Base-by-base conservation (phyloP, 92 coral and sea anemone genomes). In the Parazoanthus darwini region DNA sequence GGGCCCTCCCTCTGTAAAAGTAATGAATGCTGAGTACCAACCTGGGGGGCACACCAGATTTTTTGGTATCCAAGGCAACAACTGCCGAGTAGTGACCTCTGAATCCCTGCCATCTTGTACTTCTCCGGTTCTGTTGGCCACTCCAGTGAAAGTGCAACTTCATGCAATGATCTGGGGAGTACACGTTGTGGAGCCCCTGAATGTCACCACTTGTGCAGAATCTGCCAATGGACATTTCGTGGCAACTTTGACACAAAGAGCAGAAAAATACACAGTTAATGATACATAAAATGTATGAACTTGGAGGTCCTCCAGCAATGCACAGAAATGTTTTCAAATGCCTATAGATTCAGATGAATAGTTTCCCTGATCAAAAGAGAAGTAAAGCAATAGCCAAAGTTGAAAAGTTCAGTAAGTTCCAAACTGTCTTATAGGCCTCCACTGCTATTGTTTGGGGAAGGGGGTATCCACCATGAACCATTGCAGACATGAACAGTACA, bases 91-190 rank as follows among this genome's bases (percentile, higher is more conserved):
- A 83, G 63, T 70, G 22, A 44, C 63, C 87, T 44, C 78, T 25
- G 67, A 83, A 83, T 11, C 87, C 87, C 54, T 83, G 87, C 87
- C 87, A 83, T 16, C 37, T 70, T 4, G 39, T 23, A 25, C 9
- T 16, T 0, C 13, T 46, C 86, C 42, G 42, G 63, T 25, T 13
- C 18, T 29, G 43, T 70, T 26, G 87, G 1, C 87, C 87, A 68
- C 78, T 83, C 87, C 87, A 83, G 29, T 83, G 87, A 83, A 83
- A 83, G 8, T 51, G 79, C 42, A 83, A 68, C 78, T 83, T 83
- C 65, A 83, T 83, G 22, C 87, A 83, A 58, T 83, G 35, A 51
- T 83, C 87, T 20, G 74, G 58, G 22, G 87, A 83, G 25, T 68
- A 83, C 6, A 83, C 66, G 26, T 39, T 29, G n/a, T 83, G 87